phyloP scores from a whole-genome alignment of 2,888 invertebrate genomes.

The Phaedon cochleariae region DNA sequence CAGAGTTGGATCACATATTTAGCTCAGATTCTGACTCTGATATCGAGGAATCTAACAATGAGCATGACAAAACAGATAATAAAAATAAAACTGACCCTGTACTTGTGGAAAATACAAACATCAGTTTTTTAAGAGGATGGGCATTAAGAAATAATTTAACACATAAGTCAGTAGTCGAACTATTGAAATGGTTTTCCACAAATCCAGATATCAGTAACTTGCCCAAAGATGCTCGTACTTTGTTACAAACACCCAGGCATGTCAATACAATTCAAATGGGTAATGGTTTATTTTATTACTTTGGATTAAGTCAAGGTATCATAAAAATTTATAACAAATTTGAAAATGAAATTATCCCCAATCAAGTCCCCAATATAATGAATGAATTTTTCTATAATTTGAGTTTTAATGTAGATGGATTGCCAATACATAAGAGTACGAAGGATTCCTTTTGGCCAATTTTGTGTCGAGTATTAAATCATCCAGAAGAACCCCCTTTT shows the following conservation, averaged over 20 bases:
- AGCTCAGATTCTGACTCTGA: slow-evolving; percentile 22
- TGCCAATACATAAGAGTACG: background rate
- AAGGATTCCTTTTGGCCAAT: slow-evolving; percentile 9
- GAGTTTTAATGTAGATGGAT: slow-evolving; percentile 17
- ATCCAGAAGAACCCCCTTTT: background rate
- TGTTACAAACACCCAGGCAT: slow-evolving; percentile 14
- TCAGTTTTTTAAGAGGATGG: slow-evolving; percentile 3
- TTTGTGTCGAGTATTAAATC: background rate
- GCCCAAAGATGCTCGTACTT: slow-evolving; percentile 14
- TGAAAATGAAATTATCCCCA: no score
- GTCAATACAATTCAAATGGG: slow-evolving; percentile 11
- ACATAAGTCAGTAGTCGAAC: slow-evolving; percentile 11
- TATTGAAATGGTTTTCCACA: slow-evolving; percentile 18
- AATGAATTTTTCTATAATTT: slow-evolving; percentile 17
- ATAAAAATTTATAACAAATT: background rate
- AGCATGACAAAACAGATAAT: slow-evolving; percentile 20
- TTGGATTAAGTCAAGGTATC: slow-evolving; percentile 12
- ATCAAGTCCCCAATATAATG: no score
- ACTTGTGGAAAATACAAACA: slow-evolving; percentile 11
- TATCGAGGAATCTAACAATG: slow-evolving; percentile 19
- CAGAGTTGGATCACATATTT: slow-evolving; percentile 15
- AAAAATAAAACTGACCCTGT: slow-evolving; percentile 16
- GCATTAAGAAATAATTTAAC: slow-evolving; percentile 11
- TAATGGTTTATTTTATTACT: slow-evolving; percentile 13
- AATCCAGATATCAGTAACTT: slow-evolving; percentile 11